A percentile compares a stretch with the other conserved stretches of the same genome.
phyloP scores from a whole-genome alignment of 2,113 vertebrate species.

The Antechinus stuartii region DNA sequence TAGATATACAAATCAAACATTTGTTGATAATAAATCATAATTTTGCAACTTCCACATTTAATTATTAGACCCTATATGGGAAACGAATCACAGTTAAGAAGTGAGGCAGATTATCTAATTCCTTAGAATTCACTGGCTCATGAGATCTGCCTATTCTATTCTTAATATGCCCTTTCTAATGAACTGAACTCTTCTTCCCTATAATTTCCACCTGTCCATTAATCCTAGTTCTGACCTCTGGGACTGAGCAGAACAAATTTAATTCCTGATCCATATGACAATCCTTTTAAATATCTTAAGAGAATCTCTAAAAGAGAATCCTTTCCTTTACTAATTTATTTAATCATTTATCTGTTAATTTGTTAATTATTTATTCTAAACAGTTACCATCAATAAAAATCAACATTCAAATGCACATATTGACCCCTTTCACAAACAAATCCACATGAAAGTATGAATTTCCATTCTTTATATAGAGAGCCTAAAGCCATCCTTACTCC shows the following conservation, averaged over 20 bases:
- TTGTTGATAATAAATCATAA: no score
- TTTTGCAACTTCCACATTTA: no score
- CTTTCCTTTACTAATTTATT: neutral
- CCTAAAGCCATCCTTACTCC: neutral
- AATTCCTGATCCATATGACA: neutral
- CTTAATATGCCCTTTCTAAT: neutral
- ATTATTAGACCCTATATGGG: no score
- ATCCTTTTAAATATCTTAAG: neutral
- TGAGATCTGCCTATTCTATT: neutral
- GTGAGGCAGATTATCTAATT: neutral
- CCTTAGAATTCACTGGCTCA: neutral
- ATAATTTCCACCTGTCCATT: neutral
- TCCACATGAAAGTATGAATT: neutral
- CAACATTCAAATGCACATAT: neutral
- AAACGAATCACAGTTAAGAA: no score
- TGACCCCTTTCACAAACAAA: neutral
- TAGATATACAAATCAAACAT: no score
- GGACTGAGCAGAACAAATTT: neutral
- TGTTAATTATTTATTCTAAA: neutral
- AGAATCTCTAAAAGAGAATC: no score
- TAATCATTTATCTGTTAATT: neutral
- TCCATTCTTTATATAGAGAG: neutral
- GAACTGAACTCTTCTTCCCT: neutral
- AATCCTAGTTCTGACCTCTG: neutral
- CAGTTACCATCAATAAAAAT: neutral